phyloP scores from a whole-genome alignment of 2,113 vertebrate genomes.

The Reinhardtius hippoglossoides region DNA sequence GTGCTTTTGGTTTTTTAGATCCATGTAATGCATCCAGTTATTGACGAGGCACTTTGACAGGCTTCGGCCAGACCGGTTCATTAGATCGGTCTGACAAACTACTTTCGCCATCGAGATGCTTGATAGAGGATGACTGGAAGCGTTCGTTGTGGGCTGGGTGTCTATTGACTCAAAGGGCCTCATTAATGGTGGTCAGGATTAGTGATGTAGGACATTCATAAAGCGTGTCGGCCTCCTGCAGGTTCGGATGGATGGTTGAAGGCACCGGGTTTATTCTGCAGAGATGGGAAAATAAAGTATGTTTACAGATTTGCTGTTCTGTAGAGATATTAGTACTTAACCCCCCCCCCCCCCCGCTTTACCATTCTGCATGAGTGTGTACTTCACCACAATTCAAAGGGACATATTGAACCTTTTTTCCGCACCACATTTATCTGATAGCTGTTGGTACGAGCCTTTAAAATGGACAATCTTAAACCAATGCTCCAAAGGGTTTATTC shows the following conservation, averaged over 20 bases:
- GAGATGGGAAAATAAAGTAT: neutral
- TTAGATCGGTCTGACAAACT: constrained; percentile 58
- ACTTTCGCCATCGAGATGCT: constrained; percentile 37
- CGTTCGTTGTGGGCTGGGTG: constrained; percentile 30
- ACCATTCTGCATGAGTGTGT: neutral
- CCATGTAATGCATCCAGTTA: constrained; percentile 38
- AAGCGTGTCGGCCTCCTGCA: constrained; percentile 29
- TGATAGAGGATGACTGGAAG: constrained; percentile 58
- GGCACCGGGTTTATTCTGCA: neutral
- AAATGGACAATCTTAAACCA: neutral
- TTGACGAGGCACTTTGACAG: constrained; percentile 57
- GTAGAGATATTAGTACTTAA: constrained; percentile 4
- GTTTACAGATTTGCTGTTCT: constrained; percentile 4
- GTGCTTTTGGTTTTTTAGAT: constrained; percentile 40
- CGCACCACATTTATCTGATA: neutral
- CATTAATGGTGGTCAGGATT: constrained; percentile 56
- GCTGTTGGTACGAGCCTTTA: neutral
- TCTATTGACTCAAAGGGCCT: constrained; percentile 60
- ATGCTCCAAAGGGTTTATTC: neutral
- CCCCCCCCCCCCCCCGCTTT: constrained; percentile 8
- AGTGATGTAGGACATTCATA: constrained; percentile 47
- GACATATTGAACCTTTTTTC: neutral
- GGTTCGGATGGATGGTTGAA: constrained; percentile 15
- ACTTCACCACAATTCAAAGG: neutral
- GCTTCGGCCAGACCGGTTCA: constrained; percentile 51